Conservation (phyloP, 2,113 vertebrate species). For the Phyllostomus discolor region DNA sequence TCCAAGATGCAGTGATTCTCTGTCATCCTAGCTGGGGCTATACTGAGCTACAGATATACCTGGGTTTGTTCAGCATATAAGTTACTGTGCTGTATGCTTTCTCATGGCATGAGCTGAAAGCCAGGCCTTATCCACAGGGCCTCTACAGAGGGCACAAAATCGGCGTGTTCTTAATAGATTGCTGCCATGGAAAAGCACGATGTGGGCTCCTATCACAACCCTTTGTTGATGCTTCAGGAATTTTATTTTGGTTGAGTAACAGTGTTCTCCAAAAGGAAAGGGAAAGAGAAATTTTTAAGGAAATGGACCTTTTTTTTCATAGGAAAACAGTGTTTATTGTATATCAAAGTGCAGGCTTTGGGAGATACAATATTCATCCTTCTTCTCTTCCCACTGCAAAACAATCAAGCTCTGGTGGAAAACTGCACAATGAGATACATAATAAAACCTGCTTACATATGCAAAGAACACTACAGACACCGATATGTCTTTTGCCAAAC, state of each 20-base stretch:
- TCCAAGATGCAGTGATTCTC: not conserved
- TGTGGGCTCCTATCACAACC: not conserved
- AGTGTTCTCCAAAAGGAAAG: slow-evolving; percentile 12
- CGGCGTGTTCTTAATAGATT: not conserved
- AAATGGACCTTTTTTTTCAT: not conserved
- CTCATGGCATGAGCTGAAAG: not conserved
- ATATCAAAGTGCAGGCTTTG: not conserved
- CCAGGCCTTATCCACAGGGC: not conserved
- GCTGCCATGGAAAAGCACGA: not conserved
- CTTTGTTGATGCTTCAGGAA: slow-evolving; percentile 1
- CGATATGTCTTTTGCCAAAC: not conserved
- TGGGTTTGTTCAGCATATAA: slow-evolving; percentile 11
- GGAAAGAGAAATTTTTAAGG: not conserved
- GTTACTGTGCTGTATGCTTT: not conserved
- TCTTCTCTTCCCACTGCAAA: not conserved
- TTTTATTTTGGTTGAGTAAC: not conserved
- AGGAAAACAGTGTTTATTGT: not conserved
- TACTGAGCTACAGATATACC: not conserved
- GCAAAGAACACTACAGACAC: not conserved
- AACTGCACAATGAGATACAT: not conserved
- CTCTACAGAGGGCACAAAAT: not conserved
- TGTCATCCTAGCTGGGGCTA: not conserved
- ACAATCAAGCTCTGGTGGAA: slow-evolving; percentile 25
- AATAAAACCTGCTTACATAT: slow-evolving; percentile 9
- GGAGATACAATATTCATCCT: not conserved